Evolutionary conservation across 2,888 invertebrate species (phyloP), one percentile per base, ranked within the genome.

Genomic region (Drymonia ruficornis): DNA sequence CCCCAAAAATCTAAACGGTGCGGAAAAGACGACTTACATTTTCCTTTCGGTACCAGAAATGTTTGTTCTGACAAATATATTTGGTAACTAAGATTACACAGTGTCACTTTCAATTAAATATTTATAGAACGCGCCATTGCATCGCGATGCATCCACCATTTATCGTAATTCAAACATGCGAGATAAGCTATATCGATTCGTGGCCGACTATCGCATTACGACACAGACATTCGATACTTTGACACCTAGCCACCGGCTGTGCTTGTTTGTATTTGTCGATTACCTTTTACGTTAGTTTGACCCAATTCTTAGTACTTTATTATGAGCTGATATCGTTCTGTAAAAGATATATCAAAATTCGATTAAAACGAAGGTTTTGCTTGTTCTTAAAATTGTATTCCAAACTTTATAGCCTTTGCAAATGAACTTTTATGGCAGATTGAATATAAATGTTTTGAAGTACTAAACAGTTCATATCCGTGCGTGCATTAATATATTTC

Each of bases 181-280:
- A 83, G 85, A 86, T 87, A 88, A 88, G 78, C 74, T 70, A 81
- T 89, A 89, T 87, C 84, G 84, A 86, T 85, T 86, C 76, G 79
- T 84, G 86, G 78, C 81, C 74, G 73, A 62, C 73, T 84, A 87
- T 89, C 85, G 76, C 76, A 82, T 89, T 88, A 84, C 89, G 80
- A 87, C 76, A 86, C 66, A 68, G 76, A 69, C 77, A 86, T 72
- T 72, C 78, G 81, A 87, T 82, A 84, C 83, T 77, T 70, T 78
- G 85, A 84, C 84, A 84, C 82, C 83, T 83, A 85, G 80, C 84
- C 85, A 84, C 84, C 79, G 76, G 75, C 80, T 69, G 70, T 66
- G 76, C 74, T 64, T 80, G 76, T 79, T 79, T 78, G 80, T 76
- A 34, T 47, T 67, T 64, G 66, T 70, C 60, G 76, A 79, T 83